Evolutionary conservation across 1,140 invertebrate genomes (phyloP).

Genomic region (Trichogramma pretiosum): DNA sequence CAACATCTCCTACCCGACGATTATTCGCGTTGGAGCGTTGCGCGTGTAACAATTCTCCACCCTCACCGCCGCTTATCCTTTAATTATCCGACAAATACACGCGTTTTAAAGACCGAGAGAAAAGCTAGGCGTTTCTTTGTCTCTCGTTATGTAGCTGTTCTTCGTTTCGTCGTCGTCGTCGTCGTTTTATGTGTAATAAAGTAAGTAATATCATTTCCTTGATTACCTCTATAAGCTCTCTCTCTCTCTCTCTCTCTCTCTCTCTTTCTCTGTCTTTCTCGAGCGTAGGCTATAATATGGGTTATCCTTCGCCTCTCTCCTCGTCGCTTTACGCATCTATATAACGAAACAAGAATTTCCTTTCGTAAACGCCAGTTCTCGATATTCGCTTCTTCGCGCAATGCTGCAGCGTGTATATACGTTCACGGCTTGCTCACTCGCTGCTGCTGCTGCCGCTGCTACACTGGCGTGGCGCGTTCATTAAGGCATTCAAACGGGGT

Average conservation of each 20-base stretch:
- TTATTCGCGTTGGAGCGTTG: too few species aligned
- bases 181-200: too few species aligned
- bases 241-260: not conserved
- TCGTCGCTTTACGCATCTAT: too few species aligned
- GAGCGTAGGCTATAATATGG: conserved; percentile 22
- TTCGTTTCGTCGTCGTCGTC: not conserved
- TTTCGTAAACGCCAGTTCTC: conserved; percentile 19
- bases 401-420: too few species aligned
- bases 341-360: conserved; percentile 23
- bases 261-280: not conserved
- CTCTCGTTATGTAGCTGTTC: not conserved
- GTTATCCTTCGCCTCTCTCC: conserved; percentile 29
- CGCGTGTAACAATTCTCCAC: too few species aligned
- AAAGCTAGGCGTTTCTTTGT: not conserved
- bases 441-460: conserved; percentile 3
- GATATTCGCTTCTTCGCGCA: conserved; percentile 22
- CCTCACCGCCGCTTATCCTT: too few species aligned
- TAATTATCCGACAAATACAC: too few species aligned
- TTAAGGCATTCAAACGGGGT: conserved; percentile 30
- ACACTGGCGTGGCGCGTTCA: conserved; percentile 21
- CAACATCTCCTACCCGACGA: not conserved
- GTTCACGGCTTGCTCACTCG: too few species aligned
- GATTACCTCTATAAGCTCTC: not conserved
- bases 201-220: too few species aligned
- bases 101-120: too few species aligned